Percentiles rank a stretch among this genome's conserved stretches.
Conservation (phyloP, 2,797 vertebrate genomes). For the Falco berigora region DNA sequence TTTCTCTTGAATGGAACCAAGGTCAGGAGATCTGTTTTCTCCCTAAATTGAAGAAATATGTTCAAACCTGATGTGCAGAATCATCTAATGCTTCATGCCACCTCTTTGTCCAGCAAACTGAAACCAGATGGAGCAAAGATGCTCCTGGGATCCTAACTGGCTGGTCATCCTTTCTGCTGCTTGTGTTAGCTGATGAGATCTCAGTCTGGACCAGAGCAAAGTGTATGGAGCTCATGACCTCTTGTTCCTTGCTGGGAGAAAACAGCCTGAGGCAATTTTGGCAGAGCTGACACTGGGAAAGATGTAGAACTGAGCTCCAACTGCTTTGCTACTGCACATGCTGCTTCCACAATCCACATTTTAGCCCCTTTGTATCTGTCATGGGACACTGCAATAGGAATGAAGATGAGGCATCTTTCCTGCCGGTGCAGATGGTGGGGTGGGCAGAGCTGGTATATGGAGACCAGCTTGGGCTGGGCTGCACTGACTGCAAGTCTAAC, state of each 20-base stretch:
- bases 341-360: background rate
- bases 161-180: background rate
- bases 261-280: background rate
- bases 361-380: background rate
- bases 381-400: background rate
- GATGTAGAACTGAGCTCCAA: background rate
- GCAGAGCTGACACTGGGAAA: background rate
- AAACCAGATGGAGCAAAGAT: background rate
- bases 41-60: background rate
- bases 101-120: background rate
- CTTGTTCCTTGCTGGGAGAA: background rate
- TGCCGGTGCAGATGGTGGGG: background rate
- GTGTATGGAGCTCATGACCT: background rate
- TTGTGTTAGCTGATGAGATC: background rate
- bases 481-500: background rate
- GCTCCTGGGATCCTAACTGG: background rate
- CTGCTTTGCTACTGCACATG: constrained; percentile 4
- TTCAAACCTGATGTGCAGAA: background rate
- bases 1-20: background rate
- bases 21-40: background rate
- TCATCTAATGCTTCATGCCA: background rate
- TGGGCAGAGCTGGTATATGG: background rate
- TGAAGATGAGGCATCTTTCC: background rate
- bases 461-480: background rate
- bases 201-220: background rate